Base-by-base conservation (phyloP, 2,113 vertebrate species). In the Triplophysa tibetana region DNA sequence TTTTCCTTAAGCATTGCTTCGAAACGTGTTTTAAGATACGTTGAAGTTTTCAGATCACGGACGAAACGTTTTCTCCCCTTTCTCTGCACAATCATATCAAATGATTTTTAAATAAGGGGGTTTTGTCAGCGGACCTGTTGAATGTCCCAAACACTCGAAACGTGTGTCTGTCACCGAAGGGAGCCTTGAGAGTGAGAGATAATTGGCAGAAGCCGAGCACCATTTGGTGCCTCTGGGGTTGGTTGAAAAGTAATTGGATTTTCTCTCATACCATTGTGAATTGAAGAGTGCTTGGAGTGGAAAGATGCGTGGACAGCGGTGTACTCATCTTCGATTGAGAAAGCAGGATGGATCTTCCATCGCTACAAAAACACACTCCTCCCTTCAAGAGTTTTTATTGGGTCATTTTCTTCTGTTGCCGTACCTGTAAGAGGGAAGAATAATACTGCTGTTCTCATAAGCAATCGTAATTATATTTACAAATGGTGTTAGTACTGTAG, bases 241-340 rank as follows among this genome's bases (percentile, higher is more conserved):
- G 86, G 88, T 90, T 90, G 84, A 80, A 78, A 87, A 86, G 87
- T 92, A 90, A 91, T 91, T 84, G 83, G 87, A 89, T 92, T 91
- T 91, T 89, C 85, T 86, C 85, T 60, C 79, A 84, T 86, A 87
- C 88, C 85, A 78, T 80, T 24, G 85, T 84, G 85, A 88, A 86
- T 79, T 60, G 80, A 86, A 84, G 81, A 82, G 82, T 70, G 79
- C 56, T 70, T 68, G 70, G 65, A 77, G 75, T 80, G 79, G 81
- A 72, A 43, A 56, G 63, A 17, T 70, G 84, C 77, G 64, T 16
- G 65, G 85, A 89, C 82, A 82, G 81, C 73, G 43, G 83, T 78
- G 45, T 67, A 79, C 54, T 80, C 84, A 70, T 29, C 78, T 70
- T 63, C 87, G 87, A 90, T 86, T 88, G 86, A 90, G 90, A 75